Conservation (phyloP, 2,888 invertebrate species). For the Myathropa florea region DNA sequence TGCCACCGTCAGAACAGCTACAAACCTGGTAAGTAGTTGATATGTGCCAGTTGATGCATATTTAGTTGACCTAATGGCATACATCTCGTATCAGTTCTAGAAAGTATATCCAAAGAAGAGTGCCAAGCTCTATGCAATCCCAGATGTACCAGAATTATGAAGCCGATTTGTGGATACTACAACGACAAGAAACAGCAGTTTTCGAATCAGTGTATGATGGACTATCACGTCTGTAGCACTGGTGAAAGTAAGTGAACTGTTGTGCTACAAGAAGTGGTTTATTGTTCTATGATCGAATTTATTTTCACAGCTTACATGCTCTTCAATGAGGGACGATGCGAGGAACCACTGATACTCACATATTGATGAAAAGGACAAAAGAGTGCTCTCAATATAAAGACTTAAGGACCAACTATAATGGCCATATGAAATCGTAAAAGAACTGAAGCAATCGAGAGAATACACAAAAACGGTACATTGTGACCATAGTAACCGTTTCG, state of each 20-base stretch:
- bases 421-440: too few species aligned
- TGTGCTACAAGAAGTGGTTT: background rate
- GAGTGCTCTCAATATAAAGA: background rate
- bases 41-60: background rate
- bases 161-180: conserved; percentile 55
- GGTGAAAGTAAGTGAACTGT: conserved; percentile 28
- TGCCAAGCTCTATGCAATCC: conserved; percentile 44
- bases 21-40: conserved; percentile 5
- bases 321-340: conserved; percentile 9
- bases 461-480: too few species aligned
- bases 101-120: conserved; percentile 5
- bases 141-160: conserved; percentile 4
- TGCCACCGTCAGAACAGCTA: conserved; percentile 36
- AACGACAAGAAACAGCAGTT: conserved; percentile 13
- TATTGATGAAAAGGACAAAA: background rate
- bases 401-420: too few species aligned
- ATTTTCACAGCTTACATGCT: conserved; percentile 14
- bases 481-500: too few species aligned
- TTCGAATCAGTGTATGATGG: conserved; percentile 9
- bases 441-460: too few species aligned
- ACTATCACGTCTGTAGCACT: conserved; percentile 31
- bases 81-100: background rate
- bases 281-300: background rate
- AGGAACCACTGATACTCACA: background rate
- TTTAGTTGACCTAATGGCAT: background rate